Conservation (phyloP, 2,888 invertebrate species). For the Sphaeridia pumilis region DNA sequence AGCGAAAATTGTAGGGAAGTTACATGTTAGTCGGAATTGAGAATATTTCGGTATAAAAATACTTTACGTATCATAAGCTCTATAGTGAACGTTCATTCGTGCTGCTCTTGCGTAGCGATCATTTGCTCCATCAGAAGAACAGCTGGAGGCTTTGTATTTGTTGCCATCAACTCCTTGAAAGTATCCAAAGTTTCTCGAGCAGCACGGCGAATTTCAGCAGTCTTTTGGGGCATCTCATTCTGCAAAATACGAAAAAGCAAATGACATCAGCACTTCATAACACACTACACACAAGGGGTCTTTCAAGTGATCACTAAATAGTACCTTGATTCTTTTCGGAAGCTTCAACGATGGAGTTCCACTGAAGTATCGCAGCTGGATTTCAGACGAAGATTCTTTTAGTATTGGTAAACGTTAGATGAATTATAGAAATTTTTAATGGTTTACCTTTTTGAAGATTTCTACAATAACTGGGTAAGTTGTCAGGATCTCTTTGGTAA, state of each 20-base stretch:
- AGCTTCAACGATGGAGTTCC: background rate
- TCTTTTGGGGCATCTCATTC: background rate
- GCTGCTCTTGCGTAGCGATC: no score
- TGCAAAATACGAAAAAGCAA: background rate
- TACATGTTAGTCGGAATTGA: no score
- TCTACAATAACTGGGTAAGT: slow-evolving; percentile 64
- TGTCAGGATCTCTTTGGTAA: slow-evolving; percentile 62
- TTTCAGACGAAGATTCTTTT: background rate
- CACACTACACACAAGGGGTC: background rate
- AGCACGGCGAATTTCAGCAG: slow-evolving; percentile 4
- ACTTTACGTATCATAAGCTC: no score
- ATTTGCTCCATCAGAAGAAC: slow-evolving; percentile 12
- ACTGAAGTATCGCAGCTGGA: background rate
- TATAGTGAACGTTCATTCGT: no score
- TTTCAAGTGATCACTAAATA: background rate
- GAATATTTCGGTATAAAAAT: no score
- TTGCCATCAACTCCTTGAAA: slow-evolving; percentile 8
- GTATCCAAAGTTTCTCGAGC: slow-evolving; percentile 3
- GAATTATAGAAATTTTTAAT: slow-evolving; percentile 10
- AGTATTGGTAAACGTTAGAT: background rate
- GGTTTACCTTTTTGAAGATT: slow-evolving; percentile 54
- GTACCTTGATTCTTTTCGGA: background rate
- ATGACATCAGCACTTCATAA: background rate
- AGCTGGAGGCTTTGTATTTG: slow-evolving; percentile 9
- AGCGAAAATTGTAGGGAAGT: no score